A percentile compares a stretch with the other conserved stretches of the same genome.
Conservation (phyloP, 2,888 invertebrate species). For the Agrotis puta region DNA sequence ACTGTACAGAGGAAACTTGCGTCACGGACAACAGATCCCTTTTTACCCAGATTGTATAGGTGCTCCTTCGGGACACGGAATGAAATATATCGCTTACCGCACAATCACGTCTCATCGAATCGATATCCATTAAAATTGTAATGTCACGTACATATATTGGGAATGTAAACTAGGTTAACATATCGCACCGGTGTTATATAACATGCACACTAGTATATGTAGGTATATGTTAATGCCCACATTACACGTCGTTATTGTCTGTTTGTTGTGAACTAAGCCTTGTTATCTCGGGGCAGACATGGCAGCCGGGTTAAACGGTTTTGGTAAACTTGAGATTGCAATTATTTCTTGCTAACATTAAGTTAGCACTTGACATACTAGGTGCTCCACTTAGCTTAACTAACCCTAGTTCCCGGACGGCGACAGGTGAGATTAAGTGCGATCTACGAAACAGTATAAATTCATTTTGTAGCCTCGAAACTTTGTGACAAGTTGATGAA, state of each 20-base stretch:
- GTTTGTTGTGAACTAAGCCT: constrained; percentile 57
- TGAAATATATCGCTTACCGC: constrained; percentile 47
- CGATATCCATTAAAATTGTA: constrained; percentile 60
- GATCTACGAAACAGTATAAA: constrained; percentile 72
- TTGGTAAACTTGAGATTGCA: constrained; percentile 74
- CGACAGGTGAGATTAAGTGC: constrained; percentile 76
- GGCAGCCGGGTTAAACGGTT: constrained; percentile 68
- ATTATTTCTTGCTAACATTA: constrained; percentile 73
- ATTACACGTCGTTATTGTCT: constrained; percentile 45
- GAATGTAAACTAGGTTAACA: constrained; percentile 43
- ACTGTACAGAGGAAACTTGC: constrained; percentile 15
- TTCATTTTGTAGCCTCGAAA: constrained; percentile 60
- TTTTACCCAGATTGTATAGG: constrained; percentile 24
- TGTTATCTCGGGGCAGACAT: constrained; percentile 55
- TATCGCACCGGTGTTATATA: constrained; percentile 20
- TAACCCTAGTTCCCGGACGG: constrained; percentile 59
- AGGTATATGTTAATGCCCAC: constrained; percentile 28
- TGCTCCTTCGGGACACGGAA: constrained; percentile 42
- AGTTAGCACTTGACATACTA: constrained; percentile 75
- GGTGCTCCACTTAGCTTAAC: constrained; percentile 72
- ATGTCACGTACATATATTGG: constrained; percentile 42
- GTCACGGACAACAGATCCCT: constrained; percentile 14
- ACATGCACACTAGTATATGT: not conserved
- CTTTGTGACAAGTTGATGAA: constrained; percentile 52
- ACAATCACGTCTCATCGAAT: constrained; percentile 51